Conservation (phyloP, 2,113 vertebrate genomes). For the Xyliphius kryptos region DNA sequence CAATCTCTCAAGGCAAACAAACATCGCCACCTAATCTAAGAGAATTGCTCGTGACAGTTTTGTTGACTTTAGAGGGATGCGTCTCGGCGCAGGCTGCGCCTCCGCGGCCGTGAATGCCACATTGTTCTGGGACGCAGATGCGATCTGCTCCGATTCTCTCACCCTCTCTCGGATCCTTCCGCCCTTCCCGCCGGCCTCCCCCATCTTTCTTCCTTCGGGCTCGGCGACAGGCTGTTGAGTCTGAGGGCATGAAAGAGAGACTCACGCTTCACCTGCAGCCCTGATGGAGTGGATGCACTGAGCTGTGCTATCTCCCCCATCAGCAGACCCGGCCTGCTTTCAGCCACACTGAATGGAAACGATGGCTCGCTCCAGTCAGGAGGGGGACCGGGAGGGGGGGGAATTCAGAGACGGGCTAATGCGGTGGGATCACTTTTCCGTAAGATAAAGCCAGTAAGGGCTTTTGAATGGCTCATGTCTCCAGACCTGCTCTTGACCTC, state of each 20-base stretch:
- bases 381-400: neutral
- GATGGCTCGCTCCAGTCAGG: slow-evolving; percentile 26
- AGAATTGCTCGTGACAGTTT: slow-evolving; percentile 25
- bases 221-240: slow-evolving; percentile 40
- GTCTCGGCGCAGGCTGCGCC: slow-evolving; percentile 30
- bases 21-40: slow-evolving; percentile 43
- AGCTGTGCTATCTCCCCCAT: slow-evolving; percentile 43
- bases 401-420: slow-evolving; percentile 28
- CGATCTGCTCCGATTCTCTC: slow-evolving; percentile 34
- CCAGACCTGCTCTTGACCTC: slow-evolving; percentile 27
- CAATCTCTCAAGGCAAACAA: slow-evolving; percentile 27
- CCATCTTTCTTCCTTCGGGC: slow-evolving; percentile 7
- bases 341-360: slow-evolving; percentile 37
- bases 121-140: slow-evolving; percentile 47
- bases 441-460: slow-evolving; percentile 27
- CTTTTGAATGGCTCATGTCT: slow-evolving; percentile 29
- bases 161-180: slow-evolving; percentile 9
- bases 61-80: slow-evolving; percentile 45
- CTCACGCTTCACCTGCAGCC: slow-evolving; percentile 42
- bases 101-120: slow-evolving; percentile 41
- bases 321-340: slow-evolving; percentile 33
- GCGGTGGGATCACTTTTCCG: slow-evolving; percentile 28
- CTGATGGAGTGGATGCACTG: slow-evolving; percentile 42
- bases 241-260: slow-evolving; percentile 18
- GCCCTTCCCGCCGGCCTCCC: neutral